Evolutionary conservation across 2,888 invertebrate species (phyloP).

Genomic region (Diogma glabrata): DNA sequence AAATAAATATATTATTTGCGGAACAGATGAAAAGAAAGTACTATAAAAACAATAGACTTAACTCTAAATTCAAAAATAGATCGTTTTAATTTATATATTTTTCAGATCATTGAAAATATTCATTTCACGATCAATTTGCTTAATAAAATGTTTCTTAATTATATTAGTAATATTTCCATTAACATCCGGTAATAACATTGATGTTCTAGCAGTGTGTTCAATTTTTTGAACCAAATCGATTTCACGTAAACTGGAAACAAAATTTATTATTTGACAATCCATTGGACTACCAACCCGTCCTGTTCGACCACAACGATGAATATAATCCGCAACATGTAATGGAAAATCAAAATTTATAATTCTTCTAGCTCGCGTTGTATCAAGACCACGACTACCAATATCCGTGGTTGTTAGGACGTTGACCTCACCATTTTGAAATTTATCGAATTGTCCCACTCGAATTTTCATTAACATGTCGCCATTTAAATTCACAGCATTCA

Average conservation of each 20-base stretch:
- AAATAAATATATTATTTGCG: too few relatives aligned
- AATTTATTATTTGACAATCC: conserved; percentile 63
- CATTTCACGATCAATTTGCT: conserved; percentile 8
- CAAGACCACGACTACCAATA: conserved; percentile 80
- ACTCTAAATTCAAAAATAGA: too few relatives aligned
- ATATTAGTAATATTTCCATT: conserved; percentile 69
- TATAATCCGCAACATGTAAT: conserved; percentile 77
- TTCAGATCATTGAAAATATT: too few relatives aligned
- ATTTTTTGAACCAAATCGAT: conserved; percentile 70
- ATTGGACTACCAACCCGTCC: conserved; percentile 67
- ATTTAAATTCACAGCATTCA: conserved; percentile 61
- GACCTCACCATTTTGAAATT: conserved; percentile 56
- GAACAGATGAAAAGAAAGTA: too few relatives aligned
- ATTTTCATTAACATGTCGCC: conserved; percentile 57
- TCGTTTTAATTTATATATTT: too few relatives aligned
- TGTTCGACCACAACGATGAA: conserved; percentile 83
- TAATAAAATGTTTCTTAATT: conserved; percentile 36
- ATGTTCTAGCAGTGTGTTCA: conserved; percentile 59
- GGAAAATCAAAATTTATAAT: conserved; percentile 94
- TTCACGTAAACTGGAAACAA: conserved; percentile 59
- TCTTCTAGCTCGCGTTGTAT: conserved; percentile 65
- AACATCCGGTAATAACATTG: conserved; percentile 55
- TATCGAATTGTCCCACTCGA: conserved; percentile 57
- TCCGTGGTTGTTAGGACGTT: conserved; percentile 79
- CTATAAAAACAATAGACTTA: too few relatives aligned